Conservation (phyloP, 2,797 vertebrate species). For the Staurois parvus region DNA sequence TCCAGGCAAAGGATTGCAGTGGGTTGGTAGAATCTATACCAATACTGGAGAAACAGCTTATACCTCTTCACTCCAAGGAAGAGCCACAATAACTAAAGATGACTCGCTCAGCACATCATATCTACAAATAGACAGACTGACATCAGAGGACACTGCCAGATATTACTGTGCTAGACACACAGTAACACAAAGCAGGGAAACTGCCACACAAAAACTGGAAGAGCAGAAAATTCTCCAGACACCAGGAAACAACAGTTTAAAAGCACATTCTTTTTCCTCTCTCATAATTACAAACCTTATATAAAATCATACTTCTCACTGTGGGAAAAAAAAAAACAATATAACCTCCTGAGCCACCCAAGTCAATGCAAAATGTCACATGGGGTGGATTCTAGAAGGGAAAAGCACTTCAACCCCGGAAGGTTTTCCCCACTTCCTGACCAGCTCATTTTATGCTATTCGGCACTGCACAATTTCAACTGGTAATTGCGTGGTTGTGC, state of each 20-base stretch:
- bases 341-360: too few species aligned
- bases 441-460: too few species aligned
- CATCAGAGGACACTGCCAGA: background rate
- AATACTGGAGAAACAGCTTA: background rate
- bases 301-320: too few species aligned
- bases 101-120: background rate
- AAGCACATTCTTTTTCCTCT: too few species aligned
- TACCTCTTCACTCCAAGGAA: background rate
- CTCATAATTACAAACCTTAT: too few species aligned
- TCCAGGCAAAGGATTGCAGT: constrained; percentile 5
- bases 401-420: too few species aligned
- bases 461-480: too few species aligned
- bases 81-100: constrained; percentile 19
- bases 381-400: too few species aligned
- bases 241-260: background rate
- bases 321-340: too few species aligned
- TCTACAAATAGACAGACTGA: constrained; percentile 11
- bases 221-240: background rate
- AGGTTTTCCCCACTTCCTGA: too few species aligned
- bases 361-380: too few species aligned
- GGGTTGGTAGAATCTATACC: background rate
- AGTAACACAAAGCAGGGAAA: background rate
- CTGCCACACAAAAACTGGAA: background rate
- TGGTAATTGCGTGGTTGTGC: too few species aligned
- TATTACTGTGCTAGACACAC: constrained; percentile 34